phyloP scores from a whole-genome alignment of 2,113 vertebrate genomes.

The Cacatua alba region DNA sequence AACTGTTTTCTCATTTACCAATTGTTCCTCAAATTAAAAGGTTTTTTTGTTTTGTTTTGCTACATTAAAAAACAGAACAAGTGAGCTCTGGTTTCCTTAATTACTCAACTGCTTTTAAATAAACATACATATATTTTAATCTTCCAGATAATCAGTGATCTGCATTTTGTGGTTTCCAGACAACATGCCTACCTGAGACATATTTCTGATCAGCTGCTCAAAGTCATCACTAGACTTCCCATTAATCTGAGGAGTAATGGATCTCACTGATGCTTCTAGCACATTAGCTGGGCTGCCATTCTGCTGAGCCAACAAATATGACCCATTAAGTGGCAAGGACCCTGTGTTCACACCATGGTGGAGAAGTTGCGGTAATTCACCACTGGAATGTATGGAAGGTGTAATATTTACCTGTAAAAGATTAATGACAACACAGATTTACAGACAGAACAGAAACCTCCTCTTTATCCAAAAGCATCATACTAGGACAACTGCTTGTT shows the following conservation, averaged over 20 bases:
- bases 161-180: background rate
- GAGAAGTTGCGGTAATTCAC: constrained; percentile 62
- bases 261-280: constrained; percentile 61
- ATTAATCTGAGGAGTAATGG: constrained; percentile 71
- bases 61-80: too few species aligned
- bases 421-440: background rate
- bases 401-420: constrained; percentile 69
- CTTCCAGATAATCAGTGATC: background rate
- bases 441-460: background rate
- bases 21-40: background rate
- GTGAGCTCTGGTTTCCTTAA: background rate
- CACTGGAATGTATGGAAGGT: constrained; percentile 42
- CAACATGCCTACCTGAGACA: constrained; percentile 85
- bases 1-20: background rate
- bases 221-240: constrained; percentile 84
- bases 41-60: background rate
- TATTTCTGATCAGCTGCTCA: constrained; percentile 85
- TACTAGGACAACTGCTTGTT: background rate
- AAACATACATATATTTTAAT: background rate
- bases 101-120: background rate
- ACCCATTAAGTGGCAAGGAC: constrained; percentile 79
- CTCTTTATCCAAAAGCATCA: background rate
- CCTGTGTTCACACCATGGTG: constrained; percentile 32
- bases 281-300: constrained; percentile 78
- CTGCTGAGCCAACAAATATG: constrained; percentile 78